Evolutionary conservation across 2,888 invertebrate species (phyloP).

Genomic region (Fragum fragum): DNA sequence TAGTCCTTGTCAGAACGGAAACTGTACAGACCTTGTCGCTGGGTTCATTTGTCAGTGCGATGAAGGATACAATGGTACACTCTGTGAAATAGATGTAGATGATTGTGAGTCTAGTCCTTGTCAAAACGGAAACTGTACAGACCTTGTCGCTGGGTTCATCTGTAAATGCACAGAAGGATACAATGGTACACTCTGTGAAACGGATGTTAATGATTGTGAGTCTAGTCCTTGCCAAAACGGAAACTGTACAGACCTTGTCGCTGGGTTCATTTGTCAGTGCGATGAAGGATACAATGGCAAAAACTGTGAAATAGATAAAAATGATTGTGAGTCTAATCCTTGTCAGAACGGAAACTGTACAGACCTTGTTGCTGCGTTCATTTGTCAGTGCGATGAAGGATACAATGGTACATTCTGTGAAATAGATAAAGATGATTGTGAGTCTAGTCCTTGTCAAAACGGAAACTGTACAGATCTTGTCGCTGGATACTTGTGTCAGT

Average conservation of each 20-base stretch:
- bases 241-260: conserved; percentile 61
- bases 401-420: conserved; percentile 32
- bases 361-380: conserved; percentile 54
- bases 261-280: conserved; percentile 66
- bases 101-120: conserved; percentile 7
- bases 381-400: conserved; percentile 50
- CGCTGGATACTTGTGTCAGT: conserved; percentile 64
- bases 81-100: background rate
- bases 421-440: conserved; percentile 21
- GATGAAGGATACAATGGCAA: conserved; percentile 55
- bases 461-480: conserved; percentile 64
- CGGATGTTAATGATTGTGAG: conserved; percentile 67
- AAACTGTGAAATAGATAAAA: conserved; percentile 36
- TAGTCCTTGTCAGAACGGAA: background rate
- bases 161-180: conserved; percentile 67
- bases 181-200: conserved; percentile 44
- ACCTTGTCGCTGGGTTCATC: conserved; percentile 54
- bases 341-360: conserved; percentile 21
- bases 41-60: background rate
- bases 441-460: conserved; percentile 55
- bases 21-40: background rate
- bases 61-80: background rate
- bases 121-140: conserved; percentile 63
- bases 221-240: conserved; percentile 61
- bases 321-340: conserved; percentile 31